Evolutionary conservation across 2,888 invertebrate genomes (phyloP).

Genomic region (Cataglyphis albicans): DNA sequence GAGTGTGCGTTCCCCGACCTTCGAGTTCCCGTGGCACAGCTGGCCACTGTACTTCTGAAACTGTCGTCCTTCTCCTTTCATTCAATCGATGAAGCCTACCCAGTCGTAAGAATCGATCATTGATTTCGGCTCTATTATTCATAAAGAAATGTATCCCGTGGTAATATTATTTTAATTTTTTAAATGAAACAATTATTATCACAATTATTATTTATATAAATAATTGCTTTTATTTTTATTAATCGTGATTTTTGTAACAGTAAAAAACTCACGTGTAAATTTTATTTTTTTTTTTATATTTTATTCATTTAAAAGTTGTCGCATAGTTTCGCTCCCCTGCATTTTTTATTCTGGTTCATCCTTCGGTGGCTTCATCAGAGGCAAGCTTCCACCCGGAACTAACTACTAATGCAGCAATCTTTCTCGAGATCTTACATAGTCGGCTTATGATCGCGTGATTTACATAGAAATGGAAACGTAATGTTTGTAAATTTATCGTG

Average conservation of each 20-base stretch:
- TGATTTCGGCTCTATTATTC: conserved; percentile 2
- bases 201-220: neutral
- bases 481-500: conserved; percentile 30
- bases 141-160: neutral
- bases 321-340: conserved; percentile 42
- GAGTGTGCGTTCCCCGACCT: conserved; percentile 76
- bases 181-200: neutral
- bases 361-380: conserved; percentile 78
- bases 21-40: conserved; percentile 75
- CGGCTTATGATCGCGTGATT: conserved; percentile 80
- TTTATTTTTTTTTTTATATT: neutral
- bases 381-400: conserved; percentile 82
- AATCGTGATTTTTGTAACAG: neutral
- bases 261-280: neutral
- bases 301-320: neutral
- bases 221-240: neutral
- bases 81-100: conserved; percentile 58
- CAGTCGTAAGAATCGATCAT: conserved; percentile 59
- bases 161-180: neutral
- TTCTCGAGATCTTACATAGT: conserved; percentile 77
- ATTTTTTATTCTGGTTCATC: conserved; percentile 81
- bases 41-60: conserved; percentile 64
- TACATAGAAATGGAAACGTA: conserved; percentile 81
- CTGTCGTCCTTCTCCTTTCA: conserved; percentile 64
- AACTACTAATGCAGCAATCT: conserved; percentile 84